A percentile compares a stretch with the other conserved stretches of the same genome.
These are phyloP conservation scores for Andrena dorsata DNA, from an alignment of 2,888 invertebrate genomes.

Conservation along the genomic window DNA sequence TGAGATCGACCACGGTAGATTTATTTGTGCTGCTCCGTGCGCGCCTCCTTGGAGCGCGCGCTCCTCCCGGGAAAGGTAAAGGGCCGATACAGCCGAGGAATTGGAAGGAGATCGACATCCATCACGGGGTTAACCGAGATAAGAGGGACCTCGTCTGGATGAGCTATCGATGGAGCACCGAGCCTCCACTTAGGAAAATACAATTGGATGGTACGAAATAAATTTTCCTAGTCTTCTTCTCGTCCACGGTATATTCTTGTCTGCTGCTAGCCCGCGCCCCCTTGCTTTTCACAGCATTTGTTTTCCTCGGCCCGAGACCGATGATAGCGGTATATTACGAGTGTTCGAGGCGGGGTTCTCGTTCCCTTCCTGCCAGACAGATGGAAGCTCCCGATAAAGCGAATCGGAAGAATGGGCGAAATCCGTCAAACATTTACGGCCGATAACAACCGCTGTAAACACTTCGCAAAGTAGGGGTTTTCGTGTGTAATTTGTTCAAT, in stretches of 20 bases:
- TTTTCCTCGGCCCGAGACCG: constrained; percentile 59
- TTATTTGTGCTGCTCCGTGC: constrained; percentile 71
- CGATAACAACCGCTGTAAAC: constrained; percentile 6
- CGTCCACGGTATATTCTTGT: constrained; percentile 33
- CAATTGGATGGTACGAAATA: constrained; percentile 77
- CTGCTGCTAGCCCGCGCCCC: constrained; percentile 27
- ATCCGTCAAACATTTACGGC: constrained; percentile 31
- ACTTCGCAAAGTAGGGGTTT: not conserved
- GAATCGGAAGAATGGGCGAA: constrained; percentile 22
- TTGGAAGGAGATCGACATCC: constrained; percentile 75
- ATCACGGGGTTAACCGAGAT: constrained; percentile 78
- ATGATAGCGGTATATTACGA: constrained; percentile 68
- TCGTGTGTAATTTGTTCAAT: not conserved
- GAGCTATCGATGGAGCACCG: constrained; percentile 75
- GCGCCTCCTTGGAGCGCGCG: constrained; percentile 39
- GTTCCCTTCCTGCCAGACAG: constrained; percentile 19
- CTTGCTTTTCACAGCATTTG: constrained; percentile 61
- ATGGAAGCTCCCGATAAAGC: constrained; percentile 52
- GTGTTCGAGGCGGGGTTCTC: constrained; percentile 33
- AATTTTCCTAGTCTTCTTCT: constrained; percentile 65
- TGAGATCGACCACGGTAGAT: constrained; percentile 73
- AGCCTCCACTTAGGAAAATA: constrained; percentile 77
- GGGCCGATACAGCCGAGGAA: constrained; percentile 52
- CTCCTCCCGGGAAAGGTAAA: constrained; percentile 22
- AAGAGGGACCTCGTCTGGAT: constrained; percentile 73